These are phyloP conservation scores for Ancistrus triradiatus DNA, from an alignment of 2,113 vertebrate genomes.

Conservation along the genomic window DNA sequence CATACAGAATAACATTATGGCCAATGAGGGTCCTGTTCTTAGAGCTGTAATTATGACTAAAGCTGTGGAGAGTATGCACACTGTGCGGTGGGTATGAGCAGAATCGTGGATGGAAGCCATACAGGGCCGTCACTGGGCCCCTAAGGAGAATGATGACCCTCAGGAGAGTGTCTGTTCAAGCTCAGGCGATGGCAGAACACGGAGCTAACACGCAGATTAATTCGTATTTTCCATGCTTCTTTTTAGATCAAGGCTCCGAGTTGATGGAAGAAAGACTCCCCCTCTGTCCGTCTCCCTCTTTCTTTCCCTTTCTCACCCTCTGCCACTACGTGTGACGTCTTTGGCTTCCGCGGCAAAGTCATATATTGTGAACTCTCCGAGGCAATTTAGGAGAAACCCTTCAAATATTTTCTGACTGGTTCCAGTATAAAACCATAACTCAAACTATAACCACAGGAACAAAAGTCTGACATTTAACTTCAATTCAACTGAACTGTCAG, in stretches of 20 bases:
- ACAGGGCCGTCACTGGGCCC: neutral
- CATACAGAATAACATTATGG: conserved; percentile 56
- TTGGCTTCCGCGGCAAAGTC: conserved; percentile 4
- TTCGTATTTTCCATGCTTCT: conserved; percentile 39
- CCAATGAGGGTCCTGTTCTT: conserved; percentile 58
- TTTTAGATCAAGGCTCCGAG: conserved; percentile 35
- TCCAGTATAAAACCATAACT: conserved; percentile 28
- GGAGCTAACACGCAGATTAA: conserved; percentile 48
- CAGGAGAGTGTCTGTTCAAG: conserved; percentile 66
- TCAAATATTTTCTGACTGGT: conserved; percentile 5
- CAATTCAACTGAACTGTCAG: conserved; percentile 23
- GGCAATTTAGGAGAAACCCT: conserved; percentile 15
- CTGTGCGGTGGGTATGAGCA: conserved; percentile 62
- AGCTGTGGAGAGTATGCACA: conserved; percentile 42
- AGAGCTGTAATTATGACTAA: conserved; percentile 58
- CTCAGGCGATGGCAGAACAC: conserved; percentile 59
- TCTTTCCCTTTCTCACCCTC: conserved; percentile 10
- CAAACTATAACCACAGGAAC: conserved; percentile 11
- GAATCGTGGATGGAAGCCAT: conserved; percentile 38
- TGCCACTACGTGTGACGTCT: conserved; percentile 14
- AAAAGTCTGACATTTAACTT: conserved; percentile 20
- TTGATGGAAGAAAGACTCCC: conserved; percentile 51
- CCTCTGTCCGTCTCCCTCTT: neutral
- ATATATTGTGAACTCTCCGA: conserved; percentile 25
- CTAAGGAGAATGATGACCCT: conserved; percentile 29